A percentile compares a stretch with the other conserved stretches of the same genome.
phyloP scores from a whole-genome alignment of 1,140 invertebrate species.

The Trichonephila clavipes region DNA sequence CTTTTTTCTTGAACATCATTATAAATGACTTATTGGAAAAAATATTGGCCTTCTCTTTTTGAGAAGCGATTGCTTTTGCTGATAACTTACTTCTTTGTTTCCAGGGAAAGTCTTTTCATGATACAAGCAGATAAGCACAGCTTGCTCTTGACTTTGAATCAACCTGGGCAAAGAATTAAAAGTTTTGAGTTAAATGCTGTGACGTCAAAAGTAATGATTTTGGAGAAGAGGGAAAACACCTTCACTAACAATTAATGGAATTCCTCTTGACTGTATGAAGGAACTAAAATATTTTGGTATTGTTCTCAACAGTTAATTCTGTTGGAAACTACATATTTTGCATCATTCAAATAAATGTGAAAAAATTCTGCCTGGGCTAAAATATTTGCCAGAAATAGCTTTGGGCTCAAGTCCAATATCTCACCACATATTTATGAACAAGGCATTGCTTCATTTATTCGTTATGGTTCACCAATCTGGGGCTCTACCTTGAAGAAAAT shows the following conservation, averaged over 20 bases:
- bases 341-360: neutral
- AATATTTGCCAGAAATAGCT: neutral
- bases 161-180: neutral
- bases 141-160: neutral
- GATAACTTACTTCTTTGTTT: neutral
- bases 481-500: neutral
- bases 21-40: neutral
- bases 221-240: neutral
- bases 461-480: neutral
- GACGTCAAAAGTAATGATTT: neutral
- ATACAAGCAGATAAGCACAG: neutral
- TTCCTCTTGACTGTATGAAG: neutral
- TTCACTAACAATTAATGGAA: neutral
- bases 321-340: neutral
- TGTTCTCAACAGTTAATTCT: neutral
- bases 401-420: neutral
- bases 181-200: neutral
- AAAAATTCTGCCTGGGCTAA: neutral
- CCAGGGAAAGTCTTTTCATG: neutral
- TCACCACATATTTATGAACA: neutral
- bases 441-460: neutral
- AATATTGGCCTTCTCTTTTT: neutral
- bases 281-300: too few species aligned
- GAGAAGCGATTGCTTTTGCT: neutral
- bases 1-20: too few species aligned